phyloP scores from a whole-genome alignment of 2,888 invertebrate genomes.

The Danaus chrysippus region DNA sequence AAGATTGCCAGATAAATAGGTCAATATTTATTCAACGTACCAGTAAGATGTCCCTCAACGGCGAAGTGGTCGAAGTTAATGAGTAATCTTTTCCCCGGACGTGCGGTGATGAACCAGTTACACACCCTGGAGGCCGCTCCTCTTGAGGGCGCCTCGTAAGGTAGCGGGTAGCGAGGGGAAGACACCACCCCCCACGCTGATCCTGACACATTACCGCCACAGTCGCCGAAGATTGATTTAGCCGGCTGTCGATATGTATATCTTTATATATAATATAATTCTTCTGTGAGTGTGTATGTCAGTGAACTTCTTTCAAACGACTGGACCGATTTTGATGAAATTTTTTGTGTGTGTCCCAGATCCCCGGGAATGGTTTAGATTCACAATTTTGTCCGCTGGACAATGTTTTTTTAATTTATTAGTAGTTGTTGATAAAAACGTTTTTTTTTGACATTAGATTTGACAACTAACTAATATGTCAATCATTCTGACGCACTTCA shows the following conservation, averaged over 20 bases:
- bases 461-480: no score
- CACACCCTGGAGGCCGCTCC: slow-evolving; percentile 93
- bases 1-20: not conserved
- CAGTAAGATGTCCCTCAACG: slow-evolving; percentile 94
- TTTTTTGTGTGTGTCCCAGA: no score
- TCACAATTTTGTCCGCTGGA: no score
- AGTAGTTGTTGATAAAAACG: no score
- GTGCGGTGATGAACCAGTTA: slow-evolving; percentile 97
- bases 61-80: slow-evolving; percentile 95
- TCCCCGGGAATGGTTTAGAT: no score
- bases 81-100: slow-evolving; percentile 91
- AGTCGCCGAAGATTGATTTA: slow-evolving; percentile 94
- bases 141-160: slow-evolving; percentile 90
- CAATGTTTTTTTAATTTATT: no score
- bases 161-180: slow-evolving; percentile 94
- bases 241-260: slow-evolving; percentile 70
- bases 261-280: no score
- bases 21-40: slow-evolving; percentile 67
- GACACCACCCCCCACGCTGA: slow-evolving; percentile 90
- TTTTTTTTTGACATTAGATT: no score
- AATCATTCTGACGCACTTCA: no score
- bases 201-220: slow-evolving; percentile 93
- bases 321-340: no score
- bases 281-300: no score
- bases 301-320: no score